Percentiles rank a stretch among this genome's conserved stretches.
Conservation (phyloP, 2,888 invertebrate genomes). For the Erebia palarica region DNA sequence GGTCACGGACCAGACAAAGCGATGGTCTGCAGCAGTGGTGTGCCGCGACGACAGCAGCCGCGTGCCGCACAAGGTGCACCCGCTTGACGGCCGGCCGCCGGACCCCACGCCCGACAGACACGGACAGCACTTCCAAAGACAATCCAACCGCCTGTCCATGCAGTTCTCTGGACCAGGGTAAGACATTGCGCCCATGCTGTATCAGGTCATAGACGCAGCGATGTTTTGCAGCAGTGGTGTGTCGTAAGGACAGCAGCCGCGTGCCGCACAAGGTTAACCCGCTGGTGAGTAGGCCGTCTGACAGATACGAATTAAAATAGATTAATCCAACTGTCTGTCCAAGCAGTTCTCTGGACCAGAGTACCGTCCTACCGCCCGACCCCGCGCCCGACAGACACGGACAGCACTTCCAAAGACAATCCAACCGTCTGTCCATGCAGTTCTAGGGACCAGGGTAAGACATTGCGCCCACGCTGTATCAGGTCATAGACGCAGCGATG, state of each 20-base stretch:
- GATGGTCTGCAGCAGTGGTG: conserved; percentile 93
- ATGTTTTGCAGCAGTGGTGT: conserved; percentile 60
- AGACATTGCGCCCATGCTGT: no score
- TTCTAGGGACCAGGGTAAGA: conserved; percentile 88
- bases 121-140: conserved; percentile 73
- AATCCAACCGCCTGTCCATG: conserved; percentile 90
- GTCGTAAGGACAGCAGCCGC: no score
- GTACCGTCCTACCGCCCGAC: conserved; percentile 58
- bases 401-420: conserved; percentile 79
- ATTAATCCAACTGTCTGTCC: conserved; percentile 86
- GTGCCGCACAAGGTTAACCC: no score
- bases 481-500: no score
- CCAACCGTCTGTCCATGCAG: conserved; percentile 91
- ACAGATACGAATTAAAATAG: conserved; percentile 71
- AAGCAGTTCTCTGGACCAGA: conserved; percentile 94
- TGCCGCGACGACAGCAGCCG: conserved; percentile 82
- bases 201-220: conserved; percentile 83
- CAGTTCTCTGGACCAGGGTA: conserved; percentile 87
- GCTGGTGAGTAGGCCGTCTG: conserved; percentile 40
- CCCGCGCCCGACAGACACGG: conserved; percentile 56
- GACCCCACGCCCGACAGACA: conserved; percentile 59
- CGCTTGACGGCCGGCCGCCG: conserved; percentile 56
- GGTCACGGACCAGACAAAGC: conserved; percentile 85
- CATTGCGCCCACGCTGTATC: not conserved
- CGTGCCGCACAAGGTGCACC: conserved; percentile 61